phyloP scores from a whole-genome alignment of 2,888 invertebrate species.

The Harpagoxenus sublaevis region DNA sequence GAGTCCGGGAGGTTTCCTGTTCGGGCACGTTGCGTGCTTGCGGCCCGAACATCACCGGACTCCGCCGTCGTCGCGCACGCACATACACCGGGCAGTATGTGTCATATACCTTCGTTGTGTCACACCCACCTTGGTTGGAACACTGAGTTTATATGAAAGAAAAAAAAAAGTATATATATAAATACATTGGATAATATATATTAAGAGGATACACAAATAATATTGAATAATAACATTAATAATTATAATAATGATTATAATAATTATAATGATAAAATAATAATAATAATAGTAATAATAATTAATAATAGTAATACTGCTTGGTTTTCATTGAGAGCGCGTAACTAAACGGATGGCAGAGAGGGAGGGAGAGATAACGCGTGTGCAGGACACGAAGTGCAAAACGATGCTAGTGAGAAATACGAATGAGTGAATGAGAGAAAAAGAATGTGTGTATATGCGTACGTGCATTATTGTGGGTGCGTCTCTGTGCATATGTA shows the following conservation, averaged over 20 bases:
- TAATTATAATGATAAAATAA: constrained; percentile 81
- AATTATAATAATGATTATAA: constrained; percentile 76
- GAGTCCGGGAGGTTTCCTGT: constrained; percentile 28
- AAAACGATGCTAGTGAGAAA: constrained; percentile 63
- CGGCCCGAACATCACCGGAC: constrained; percentile 10
- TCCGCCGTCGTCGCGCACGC: constrained; percentile 16
- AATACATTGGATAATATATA: constrained; percentile 85
- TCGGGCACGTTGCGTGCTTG: not conserved
- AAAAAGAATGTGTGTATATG: constrained; percentile 57
- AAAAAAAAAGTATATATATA: constrained; percentile 80
- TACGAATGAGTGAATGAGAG: constrained; percentile 47
- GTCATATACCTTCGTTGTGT: constrained; percentile 71
- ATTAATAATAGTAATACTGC: constrained; percentile 76
- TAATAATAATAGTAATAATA: constrained; percentile 80
- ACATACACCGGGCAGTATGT: constrained; percentile 81
- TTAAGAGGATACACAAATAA: constrained; percentile 84
- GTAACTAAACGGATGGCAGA: constrained; percentile 68
- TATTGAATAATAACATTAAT: constrained; percentile 81
- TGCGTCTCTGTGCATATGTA: constrained; percentile 38
- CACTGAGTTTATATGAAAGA: constrained; percentile 83
- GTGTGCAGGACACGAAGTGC: constrained; percentile 57
- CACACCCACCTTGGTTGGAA: constrained; percentile 80
- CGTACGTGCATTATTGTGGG: constrained; percentile 61
- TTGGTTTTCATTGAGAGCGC: constrained; percentile 78
- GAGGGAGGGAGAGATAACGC: constrained; percentile 61